Conservation (phyloP, 1,140 invertebrate species). For the Zaprionus ornatus region DNA sequence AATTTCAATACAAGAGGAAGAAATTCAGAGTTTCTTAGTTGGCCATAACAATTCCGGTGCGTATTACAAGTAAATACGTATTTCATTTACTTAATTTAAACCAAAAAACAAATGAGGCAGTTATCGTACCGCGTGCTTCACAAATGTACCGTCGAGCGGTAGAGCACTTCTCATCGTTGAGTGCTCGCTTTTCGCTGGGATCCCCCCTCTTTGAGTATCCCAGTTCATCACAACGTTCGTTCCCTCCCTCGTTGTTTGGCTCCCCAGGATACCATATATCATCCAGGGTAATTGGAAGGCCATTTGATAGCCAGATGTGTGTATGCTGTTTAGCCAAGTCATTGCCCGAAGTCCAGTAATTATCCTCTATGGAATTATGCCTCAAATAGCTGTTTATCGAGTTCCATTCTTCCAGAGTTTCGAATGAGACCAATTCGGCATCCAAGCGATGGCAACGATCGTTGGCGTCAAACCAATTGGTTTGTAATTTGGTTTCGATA, state of each 20-base stretch:
- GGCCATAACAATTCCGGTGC: too few relatives aligned
- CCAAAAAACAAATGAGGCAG: conserved; percentile 52
- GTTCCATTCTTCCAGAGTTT: not conserved
- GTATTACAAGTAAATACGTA: too few relatives aligned
- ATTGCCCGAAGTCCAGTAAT: not conserved
- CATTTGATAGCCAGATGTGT: not conserved
- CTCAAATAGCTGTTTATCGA: not conserved
- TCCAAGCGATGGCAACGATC: not conserved
- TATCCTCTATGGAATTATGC: not conserved
- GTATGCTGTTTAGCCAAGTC: not conserved
- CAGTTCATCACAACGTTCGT: not conserved
- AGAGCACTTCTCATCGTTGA: not conserved
- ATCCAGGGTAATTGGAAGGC: not conserved
- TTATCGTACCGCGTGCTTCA: conserved; percentile 53
- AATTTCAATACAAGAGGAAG: too few relatives aligned
- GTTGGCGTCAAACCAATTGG: not conserved
- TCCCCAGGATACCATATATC: not conserved
- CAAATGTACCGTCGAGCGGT: conserved; percentile 12
- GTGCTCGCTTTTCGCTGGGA: not conserved
- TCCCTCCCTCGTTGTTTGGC: not conserved
- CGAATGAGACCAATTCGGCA: not conserved
- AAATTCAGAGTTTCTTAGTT: too few relatives aligned
- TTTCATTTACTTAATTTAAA: too few relatives aligned
- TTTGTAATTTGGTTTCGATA: not conserved
- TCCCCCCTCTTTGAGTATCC: not conserved